phyloP scores from a whole-genome alignment of 30 jellyfish, hydroid and myxozoan species.

The Euphysa ruthae region DNA sequence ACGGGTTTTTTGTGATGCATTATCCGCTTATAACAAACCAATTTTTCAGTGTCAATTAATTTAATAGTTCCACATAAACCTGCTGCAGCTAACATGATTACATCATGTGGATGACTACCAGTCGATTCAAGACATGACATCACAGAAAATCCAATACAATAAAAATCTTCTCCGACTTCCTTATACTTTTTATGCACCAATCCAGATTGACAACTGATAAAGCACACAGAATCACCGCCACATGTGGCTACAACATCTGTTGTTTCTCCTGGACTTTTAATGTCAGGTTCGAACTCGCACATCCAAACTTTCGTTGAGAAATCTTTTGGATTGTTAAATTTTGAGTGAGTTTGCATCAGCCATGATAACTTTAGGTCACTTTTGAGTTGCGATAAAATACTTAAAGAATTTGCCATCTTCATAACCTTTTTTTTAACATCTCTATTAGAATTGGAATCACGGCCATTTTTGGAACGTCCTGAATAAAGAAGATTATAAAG shows the following conservation, averaged over 20 bases:
- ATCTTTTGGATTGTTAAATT: constrained; percentile 85
- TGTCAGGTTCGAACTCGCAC: constrained; percentile 97
- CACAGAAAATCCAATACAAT: constrained; percentile 92
- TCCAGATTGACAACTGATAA: constrained; percentile 75
- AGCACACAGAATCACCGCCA: constrained; percentile 98
- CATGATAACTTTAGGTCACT: constrained; percentile 17
- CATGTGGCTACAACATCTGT: constrained; percentile 90
- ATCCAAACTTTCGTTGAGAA: constrained; percentile 95
- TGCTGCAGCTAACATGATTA: constrained; percentile 79
- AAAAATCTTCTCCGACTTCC: constrained; percentile 80
- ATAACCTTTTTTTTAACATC: too few species aligned
- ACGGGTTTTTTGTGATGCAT: constrained; percentile 89
- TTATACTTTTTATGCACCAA: constrained; percentile 69
- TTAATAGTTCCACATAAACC: constrained; percentile 84
- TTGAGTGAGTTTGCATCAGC: constrained; percentile 84
- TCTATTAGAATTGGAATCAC: too few species aligned
- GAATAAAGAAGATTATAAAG: too few species aligned
- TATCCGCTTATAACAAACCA: constrained; percentile 73
- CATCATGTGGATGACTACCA: constrained; percentile 15
- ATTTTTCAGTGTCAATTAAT: constrained; percentile 71
- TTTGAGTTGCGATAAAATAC: too few species aligned
- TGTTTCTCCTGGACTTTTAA: constrained; percentile 59
- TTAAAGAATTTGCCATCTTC: constrained; percentile 10
- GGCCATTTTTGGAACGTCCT: too few species aligned
- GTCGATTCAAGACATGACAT: constrained; percentile 25